Conservation (phyloP, 2,113 vertebrate genomes). For the Pelobates fuscus region DNA sequence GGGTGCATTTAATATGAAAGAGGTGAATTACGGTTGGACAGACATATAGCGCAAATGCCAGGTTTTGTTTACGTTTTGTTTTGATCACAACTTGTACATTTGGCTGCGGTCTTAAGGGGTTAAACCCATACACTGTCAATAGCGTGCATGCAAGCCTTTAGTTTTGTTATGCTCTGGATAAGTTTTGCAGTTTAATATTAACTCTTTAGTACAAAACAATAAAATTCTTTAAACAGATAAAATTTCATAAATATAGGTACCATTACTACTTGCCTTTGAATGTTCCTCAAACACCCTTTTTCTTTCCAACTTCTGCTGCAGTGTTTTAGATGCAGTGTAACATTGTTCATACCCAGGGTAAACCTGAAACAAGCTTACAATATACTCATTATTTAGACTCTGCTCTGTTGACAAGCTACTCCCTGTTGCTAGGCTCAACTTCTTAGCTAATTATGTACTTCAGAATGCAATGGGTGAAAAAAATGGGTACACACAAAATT, state of each 20-base stretch:
- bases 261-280: neutral
- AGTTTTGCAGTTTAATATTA: too few species aligned
- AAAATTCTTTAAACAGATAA: neutral
- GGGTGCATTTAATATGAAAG: too few species aligned
- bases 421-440: neutral
- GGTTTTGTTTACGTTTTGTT: too few species aligned
- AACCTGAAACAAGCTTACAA: neutral
- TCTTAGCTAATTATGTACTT: neutral
- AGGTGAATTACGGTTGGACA: too few species aligned
- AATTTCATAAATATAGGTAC: neutral
- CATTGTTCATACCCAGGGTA: neutral
- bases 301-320: neutral
- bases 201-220: too few species aligned
- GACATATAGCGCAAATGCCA: too few species aligned
- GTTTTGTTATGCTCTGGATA: too few species aligned
- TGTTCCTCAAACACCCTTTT: neutral
- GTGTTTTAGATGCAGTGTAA: neutral
- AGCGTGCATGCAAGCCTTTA: too few species aligned
- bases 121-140: too few species aligned
- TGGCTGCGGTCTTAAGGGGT: too few species aligned
- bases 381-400: conserved; percentile 14
- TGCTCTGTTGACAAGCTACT: neutral
- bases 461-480: conserved; percentile 27
- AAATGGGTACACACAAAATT: neutral
- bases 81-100: too few species aligned